Conservation (phyloP, 2,888 invertebrate species). For the Slavum lentiscoides region DNA sequence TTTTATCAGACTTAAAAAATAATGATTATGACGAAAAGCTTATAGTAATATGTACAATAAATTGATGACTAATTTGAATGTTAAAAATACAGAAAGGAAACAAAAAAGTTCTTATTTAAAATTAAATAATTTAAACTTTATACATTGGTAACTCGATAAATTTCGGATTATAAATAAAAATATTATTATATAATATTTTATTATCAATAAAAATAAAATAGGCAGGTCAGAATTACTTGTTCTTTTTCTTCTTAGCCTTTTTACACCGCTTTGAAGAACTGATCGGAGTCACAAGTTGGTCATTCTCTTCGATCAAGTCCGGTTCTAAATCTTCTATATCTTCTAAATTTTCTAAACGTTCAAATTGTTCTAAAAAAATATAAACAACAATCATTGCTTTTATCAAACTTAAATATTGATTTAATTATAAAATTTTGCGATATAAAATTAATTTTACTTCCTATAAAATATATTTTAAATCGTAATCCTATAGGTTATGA, state of each 20-base stretch:
- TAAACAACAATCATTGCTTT: not conserved
- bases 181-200: too few relatives aligned
- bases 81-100: not conserved
- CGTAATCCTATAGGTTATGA: too few relatives aligned
- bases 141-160: conserved; percentile 38
- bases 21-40: conserved; percentile 10
- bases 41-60: conserved; percentile 7
- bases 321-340: conserved; percentile 13
- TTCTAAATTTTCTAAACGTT: not conserved
- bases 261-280: conserved; percentile 26
- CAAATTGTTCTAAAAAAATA: too few relatives aligned
- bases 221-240: conserved; percentile 6
- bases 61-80: not conserved
- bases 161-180: not conserved
- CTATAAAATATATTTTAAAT: too few relatives aligned
- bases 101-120: not conserved
- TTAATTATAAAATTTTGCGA: too few relatives aligned
- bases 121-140: conserved; percentile 4
- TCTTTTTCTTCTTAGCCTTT: conserved; percentile 44
- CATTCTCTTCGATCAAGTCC: conserved; percentile 26
- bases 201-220: not conserved
- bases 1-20: not conserved
- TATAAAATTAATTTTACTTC: too few relatives aligned
- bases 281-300: conserved; percentile 13
- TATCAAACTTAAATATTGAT: too few relatives aligned